phyloP scores from a whole-genome alignment of 2,113 vertebrate genomes.

The Scortum barcoo region DNA sequence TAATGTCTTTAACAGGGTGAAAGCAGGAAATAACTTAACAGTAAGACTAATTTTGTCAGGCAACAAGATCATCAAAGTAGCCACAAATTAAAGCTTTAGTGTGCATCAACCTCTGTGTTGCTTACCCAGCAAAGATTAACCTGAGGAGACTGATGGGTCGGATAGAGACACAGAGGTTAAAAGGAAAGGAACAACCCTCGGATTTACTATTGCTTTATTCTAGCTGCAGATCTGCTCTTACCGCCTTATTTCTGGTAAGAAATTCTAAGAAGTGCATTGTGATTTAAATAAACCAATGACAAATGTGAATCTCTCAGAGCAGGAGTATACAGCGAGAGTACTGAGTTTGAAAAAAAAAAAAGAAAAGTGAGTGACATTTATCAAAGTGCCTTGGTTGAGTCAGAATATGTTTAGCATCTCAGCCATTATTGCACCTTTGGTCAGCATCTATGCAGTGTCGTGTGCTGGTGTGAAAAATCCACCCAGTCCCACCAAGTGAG shows the following conservation, averaged over 20 bases:
- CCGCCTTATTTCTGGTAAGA: neutral
- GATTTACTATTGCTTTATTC: constrained; percentile 46
- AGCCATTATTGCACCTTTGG: neutral
- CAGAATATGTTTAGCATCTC: neutral
- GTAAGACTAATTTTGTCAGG: constrained; percentile 15
- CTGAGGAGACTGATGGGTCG: constrained; percentile 30
- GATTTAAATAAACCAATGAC: constrained; percentile 6
- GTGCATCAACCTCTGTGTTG: constrained; percentile 21
- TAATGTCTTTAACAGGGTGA: neutral
- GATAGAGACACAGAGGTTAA: constrained; percentile 28
- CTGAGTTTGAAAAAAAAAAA: neutral
- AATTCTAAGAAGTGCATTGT: neutral
- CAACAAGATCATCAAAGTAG: constrained; percentile 32
- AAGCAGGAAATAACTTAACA: constrained; percentile 15
- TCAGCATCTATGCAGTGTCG: neutral
- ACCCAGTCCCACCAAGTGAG: neutral
- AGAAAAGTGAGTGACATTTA: too few relatives aligned
- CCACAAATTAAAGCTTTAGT: constrained; percentile 27
- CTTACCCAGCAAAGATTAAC: constrained; percentile 62
- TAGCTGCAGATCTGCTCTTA: neutral
- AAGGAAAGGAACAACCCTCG: constrained; percentile 22
- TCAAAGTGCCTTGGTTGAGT: too few relatives aligned
- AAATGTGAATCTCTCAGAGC: neutral
- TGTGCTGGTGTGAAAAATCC: neutral
- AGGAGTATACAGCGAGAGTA: neutral